Evolutionary conservation across 2,888 invertebrate species (phyloP), one percentile per base, ranked within the genome.

Genomic region (Epistrophella euchroma): DNA sequence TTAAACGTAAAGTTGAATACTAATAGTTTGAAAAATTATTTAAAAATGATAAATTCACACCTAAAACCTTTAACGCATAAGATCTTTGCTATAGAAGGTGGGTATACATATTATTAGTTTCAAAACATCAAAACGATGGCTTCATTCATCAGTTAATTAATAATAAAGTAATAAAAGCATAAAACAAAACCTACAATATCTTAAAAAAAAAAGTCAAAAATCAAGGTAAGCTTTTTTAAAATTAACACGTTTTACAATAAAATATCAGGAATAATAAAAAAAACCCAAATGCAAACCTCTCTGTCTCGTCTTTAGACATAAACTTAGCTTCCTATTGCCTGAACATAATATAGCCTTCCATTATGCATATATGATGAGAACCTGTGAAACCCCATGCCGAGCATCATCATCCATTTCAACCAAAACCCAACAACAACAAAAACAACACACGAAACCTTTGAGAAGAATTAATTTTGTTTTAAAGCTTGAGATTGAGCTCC

Each of bases 161-260:
- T 22, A 60, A 60, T 40, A 60, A 60, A 60, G 40, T 22, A 40
- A 37, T 60, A 60, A 43, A 64, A 64, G 1, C 11, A 45, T 45
- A 64, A 45, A 43, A 28, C 15, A 25, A 60, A 60, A 60, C 9
- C 19, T 32, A 32, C 32, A 32, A 60, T 10, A 60, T 17, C 37
- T 60, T 6, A 11, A 37, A 43, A 22, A 50, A 52, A 15, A 45
- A 45, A 43, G 1, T n/a, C 25, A 40, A 47, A 50, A 19, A 60
- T 35, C 43, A 74, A 35, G 43, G 19, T 17, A 55, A 6, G 60
- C 15, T 66, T 68, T n/a, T 60, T 50, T 55, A 62, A 74, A 83
- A 83, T 83, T 83, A 78, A 83, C 73, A 83, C 83, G 78, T 83
- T 68, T 68, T 62, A 70, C 68, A 83, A 83, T 40, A 70, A n/a